Percentiles rank a stretch among this genome's conserved stretches.
These are phyloP conservation scores for Nothura maculosa DNA, from an alignment of 2,797 vertebrate species.

Conservation along the genomic window DNA sequence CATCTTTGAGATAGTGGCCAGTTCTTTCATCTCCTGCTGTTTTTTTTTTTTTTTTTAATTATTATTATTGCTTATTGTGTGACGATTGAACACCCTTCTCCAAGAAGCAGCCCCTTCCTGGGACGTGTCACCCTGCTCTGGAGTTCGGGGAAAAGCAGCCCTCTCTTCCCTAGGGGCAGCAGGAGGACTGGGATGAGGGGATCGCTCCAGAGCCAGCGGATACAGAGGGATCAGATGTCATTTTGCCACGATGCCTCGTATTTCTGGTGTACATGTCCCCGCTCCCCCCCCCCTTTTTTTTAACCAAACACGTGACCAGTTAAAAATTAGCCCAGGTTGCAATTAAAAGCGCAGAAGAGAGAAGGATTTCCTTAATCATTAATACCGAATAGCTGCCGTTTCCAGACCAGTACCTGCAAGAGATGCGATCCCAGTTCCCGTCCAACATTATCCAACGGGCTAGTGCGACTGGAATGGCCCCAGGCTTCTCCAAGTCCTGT, in stretches of 20 bases:
- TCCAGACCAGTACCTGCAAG: conserved; percentile 88
- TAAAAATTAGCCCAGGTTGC: conserved; percentile 66
- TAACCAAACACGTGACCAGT: conserved; percentile 18
- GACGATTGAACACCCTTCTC: background rate
- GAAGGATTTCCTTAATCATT: conserved; percentile 70
- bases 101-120: background rate
- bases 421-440: conserved; percentile 95
- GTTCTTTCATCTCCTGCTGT: background rate
- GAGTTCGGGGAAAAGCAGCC: background rate
- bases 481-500: conserved; percentile 96
- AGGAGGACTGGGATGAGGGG: background rate
- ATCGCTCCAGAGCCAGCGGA: rapidly evolving
- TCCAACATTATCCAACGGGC: conserved; percentile 91
- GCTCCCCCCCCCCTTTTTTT: background rate
- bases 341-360: conserved; percentile 54
- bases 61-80: background rate
- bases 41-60: too few relatives aligned
- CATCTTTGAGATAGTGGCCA: background rate
- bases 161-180: background rate
- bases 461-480: conserved; percentile 92
- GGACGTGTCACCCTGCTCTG: background rate
- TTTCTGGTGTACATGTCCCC: background rate
- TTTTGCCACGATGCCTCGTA: rapidly evolving
- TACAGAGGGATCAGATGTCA: background rate
- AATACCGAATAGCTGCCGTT: conserved; percentile 27